Percentiles rank a stretch among this genome's conserved stretches.
Evolutionary conservation across 2,113 vertebrate genomes (phyloP).

Genomic region (Cyprinodon brontotheroides): DNA sequence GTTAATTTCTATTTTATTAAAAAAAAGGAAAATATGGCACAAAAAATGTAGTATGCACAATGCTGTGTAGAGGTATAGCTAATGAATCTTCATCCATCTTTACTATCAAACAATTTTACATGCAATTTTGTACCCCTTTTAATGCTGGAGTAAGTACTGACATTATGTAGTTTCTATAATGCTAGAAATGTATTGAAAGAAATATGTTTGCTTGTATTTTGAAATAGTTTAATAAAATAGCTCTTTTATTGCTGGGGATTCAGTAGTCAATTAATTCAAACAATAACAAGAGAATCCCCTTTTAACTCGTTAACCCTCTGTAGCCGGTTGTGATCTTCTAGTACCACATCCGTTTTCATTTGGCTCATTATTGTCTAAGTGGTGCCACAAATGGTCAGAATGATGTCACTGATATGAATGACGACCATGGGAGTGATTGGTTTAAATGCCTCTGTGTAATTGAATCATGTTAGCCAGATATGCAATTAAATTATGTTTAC

Average conservation of each 20-base stretch:
- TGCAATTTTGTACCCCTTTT: too few relatives aligned
- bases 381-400: slow-evolving; percentile 75
- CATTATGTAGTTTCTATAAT: too few relatives aligned
- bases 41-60: too few relatives aligned
- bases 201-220: neutral
- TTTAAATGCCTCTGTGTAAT: slow-evolving; percentile 79
- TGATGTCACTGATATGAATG: slow-evolving; percentile 78
- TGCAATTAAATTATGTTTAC: slow-evolving; percentile 79
- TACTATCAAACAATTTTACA: too few relatives aligned
- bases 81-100: too few relatives aligned
- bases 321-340: slow-evolving; percentile 59
- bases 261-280: slow-evolving; percentile 60
- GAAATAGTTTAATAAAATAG: neutral
- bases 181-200: neutral
- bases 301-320: slow-evolving; percentile 70
- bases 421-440: slow-evolving; percentile 76
- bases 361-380: slow-evolving; percentile 77
- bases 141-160: too few relatives aligned
- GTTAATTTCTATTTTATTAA: too few relatives aligned
- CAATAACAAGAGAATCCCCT: slow-evolving; percentile 63
- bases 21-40: too few relatives aligned
- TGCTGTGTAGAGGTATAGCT: too few relatives aligned
- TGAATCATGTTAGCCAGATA: slow-evolving; percentile 77
- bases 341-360: slow-evolving; percentile 73
- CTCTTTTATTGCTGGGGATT: slow-evolving; percentile 50